Evolutionary conservation across 2,113 vertebrate species (phyloP).

Genomic region (Mesocricetus auratus): DNA sequence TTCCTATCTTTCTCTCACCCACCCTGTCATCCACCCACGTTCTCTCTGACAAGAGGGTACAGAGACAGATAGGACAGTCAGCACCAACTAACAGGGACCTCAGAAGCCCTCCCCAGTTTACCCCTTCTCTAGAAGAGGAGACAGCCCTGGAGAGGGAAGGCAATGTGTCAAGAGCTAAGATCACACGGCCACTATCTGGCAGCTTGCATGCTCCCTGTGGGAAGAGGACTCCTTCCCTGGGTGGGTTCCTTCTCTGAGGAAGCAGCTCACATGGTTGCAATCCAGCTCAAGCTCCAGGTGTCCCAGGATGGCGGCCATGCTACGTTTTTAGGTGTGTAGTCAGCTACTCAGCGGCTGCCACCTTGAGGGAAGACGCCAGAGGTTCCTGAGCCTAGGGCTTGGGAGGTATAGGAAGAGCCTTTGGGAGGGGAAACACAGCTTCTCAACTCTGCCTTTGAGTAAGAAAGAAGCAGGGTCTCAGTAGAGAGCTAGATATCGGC

Average conservation of each 20-base stretch:
- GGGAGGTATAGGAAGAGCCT: neutral
- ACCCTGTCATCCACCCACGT: constrained; percentile 4
- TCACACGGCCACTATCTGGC: accelerated
- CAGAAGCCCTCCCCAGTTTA: neutral
- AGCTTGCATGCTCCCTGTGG: neutral
- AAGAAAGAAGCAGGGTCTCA: neutral
- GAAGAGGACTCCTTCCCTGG: neutral
- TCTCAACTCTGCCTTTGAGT: neutral
- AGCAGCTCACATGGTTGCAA: neutral
- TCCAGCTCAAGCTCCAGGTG: neutral
- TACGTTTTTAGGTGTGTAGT: accelerated
- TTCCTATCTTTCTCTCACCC: constrained; percentile 63
- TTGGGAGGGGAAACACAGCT: neutral
- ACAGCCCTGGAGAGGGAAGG: neutral
- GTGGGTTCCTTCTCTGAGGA: neutral
- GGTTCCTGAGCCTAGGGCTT: no score
- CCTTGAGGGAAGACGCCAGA: neutral
- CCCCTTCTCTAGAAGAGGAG: neutral
- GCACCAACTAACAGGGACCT: neutral
- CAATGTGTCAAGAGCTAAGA: neutral
- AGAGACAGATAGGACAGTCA: constrained; percentile 13
- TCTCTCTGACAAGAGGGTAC: neutral
- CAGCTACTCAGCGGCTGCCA: neutral
- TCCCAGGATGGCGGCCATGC: neutral
- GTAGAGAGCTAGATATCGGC: neutral